These are phyloP conservation scores for Odocoileus virginianus DNA, from an alignment of 2,113 vertebrate genomes.

Conservation along the genomic window DNA sequence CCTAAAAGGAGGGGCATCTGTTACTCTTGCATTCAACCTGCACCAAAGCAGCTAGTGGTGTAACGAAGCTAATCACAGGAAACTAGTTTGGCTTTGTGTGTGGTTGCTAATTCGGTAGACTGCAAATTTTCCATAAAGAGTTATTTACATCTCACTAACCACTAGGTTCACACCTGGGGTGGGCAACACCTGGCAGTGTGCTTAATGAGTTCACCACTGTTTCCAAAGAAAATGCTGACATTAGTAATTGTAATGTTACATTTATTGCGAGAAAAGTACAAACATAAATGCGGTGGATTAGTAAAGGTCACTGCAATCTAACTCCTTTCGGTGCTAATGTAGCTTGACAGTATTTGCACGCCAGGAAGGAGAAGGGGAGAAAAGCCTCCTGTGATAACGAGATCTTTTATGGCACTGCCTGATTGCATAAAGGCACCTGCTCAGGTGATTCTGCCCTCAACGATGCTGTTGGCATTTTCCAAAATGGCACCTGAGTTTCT, in stretches of 20 bases:
- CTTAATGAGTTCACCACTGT: slow-evolving; percentile 78
- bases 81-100: slow-evolving; percentile 49
- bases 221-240: slow-evolving; percentile 76
- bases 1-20: slow-evolving; percentile 27
- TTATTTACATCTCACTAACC: slow-evolving; percentile 72
- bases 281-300: slow-evolving; percentile 68
- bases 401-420: slow-evolving; percentile 2
- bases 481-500: slow-evolving; percentile 55
- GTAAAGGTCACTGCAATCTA: slow-evolving; percentile 74
- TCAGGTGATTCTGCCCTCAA: slow-evolving; percentile 39
- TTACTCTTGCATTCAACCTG: slow-evolving; percentile 12
- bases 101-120: slow-evolving; percentile 48
- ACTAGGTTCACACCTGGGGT: slow-evolving; percentile 73
- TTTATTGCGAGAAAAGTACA: slow-evolving; percentile 44
- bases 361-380: not conserved
- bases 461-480: slow-evolving; percentile 55
- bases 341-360: slow-evolving; percentile 53
- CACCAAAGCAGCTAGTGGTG: slow-evolving; percentile 21
- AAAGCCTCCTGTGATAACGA: slow-evolving; percentile 37
- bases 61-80: slow-evolving; percentile 57
- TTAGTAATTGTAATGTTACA: slow-evolving; percentile 61
- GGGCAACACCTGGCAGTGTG: slow-evolving; percentile 73
- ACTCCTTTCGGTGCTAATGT: slow-evolving; percentile 61
- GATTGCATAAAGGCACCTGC: slow-evolving; percentile 52
- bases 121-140: slow-evolving; percentile 64